phyloP scores from a whole-genome alignment of 2,113 vertebrate genomes.

The Calypte anna region DNA sequence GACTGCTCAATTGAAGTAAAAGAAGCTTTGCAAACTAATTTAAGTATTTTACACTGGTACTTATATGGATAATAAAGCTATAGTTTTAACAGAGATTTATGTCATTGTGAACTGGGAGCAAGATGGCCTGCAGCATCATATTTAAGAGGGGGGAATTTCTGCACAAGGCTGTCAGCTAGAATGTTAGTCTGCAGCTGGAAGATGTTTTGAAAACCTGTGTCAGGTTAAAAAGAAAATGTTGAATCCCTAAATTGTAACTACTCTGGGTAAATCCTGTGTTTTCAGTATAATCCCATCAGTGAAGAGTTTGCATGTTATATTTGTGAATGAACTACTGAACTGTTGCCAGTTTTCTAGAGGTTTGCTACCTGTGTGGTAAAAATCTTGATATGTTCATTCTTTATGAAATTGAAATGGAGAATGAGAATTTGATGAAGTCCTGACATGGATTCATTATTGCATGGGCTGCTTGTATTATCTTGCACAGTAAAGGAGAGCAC shows the following conservation, averaged over 20 bases:
- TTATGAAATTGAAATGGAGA: not conserved
- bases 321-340: conserved; percentile 38
- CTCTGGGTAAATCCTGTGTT: not conserved
- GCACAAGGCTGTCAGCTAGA: not conserved
- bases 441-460: not conserved
- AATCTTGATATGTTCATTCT: not conserved
- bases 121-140: not conserved
- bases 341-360: conserved; percentile 21
- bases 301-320: not conserved
- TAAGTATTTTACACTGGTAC: not conserved
- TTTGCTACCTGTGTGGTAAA: not conserved
- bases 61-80: not conserved
- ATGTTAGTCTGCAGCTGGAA: not conserved
- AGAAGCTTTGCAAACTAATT: not conserved
- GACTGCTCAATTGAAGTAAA: not conserved
- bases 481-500: not conserved
- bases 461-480: not conserved
- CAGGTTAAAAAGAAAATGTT: not conserved
- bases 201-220: not conserved
- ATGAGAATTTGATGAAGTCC: not conserved
- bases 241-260: not conserved
- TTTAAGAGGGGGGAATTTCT: conserved; percentile 3
- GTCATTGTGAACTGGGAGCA: not conserved
- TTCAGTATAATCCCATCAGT: not conserved
- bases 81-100: conserved; percentile 2